Conservation (phyloP, 2,797 vertebrate genomes). For the Xiphophorus birchmanni region DNA sequence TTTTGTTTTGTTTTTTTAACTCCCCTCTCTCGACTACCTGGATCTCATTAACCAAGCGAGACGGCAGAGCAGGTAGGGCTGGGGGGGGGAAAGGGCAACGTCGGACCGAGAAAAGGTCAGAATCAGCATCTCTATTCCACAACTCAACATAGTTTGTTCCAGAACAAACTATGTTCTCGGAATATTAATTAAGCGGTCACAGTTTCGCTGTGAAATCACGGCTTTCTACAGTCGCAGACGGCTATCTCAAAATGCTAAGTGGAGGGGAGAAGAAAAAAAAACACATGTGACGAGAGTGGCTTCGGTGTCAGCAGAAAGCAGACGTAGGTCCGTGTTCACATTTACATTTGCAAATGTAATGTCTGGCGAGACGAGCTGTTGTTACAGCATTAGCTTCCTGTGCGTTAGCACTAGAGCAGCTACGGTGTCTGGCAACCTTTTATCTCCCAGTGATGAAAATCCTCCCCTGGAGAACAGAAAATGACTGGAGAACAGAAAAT, state of each 20-base stretch:
- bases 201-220: conserved; percentile 28
- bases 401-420: not conserved
- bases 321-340: not conserved
- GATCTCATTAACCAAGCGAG: conserved; percentile 61
- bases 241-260: conserved; percentile 30
- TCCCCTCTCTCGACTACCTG: conserved; percentile 11
- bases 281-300: conserved; percentile 3
- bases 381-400: not conserved
- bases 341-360: not conserved
- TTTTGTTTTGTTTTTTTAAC: not conserved
- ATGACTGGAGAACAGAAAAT: not conserved
- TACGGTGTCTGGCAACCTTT: conserved; percentile 7
- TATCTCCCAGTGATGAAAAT: not conserved
- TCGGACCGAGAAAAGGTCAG: conserved; percentile 59
- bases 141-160: conserved; percentile 60
- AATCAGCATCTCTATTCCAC: conserved; percentile 61
- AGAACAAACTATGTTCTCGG: conserved; percentile 59
- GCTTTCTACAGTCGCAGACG: conserved; percentile 31
- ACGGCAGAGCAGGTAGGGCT: conserved; percentile 34
- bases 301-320: conserved; percentile 19
- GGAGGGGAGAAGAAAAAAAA: not conserved
- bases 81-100: conserved; percentile 42
- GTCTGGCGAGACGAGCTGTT: not conserved
- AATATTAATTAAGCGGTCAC: conserved; percentile 53
- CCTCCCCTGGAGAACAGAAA: not conserved